These are phyloP conservation scores for Ceraclea dissimilis DNA, from an alignment of 2,888 invertebrate genomes.

Conservation along the genomic window DNA sequence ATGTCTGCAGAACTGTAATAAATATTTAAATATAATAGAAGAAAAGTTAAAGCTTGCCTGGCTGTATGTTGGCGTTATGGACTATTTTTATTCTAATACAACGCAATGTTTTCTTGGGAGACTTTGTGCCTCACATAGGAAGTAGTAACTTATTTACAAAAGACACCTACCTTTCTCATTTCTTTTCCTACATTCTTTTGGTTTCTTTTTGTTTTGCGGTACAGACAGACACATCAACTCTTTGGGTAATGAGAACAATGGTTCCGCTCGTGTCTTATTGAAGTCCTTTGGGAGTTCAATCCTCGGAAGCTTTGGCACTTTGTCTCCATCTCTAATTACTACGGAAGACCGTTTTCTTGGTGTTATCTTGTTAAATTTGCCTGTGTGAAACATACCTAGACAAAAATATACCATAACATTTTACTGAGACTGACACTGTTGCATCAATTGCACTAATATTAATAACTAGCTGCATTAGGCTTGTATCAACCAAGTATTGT, in stretches of 20 bases:
- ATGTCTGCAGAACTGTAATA: constrained; percentile 52
- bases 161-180: constrained; percentile 5
- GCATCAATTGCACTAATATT: too few species aligned
- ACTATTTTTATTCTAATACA: too few species aligned
- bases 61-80: too few species aligned
- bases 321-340: constrained; percentile 44
- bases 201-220: constrained; percentile 26
- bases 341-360: constrained; percentile 26
- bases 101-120: too few species aligned
- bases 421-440: too few species aligned
- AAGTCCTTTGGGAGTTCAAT: constrained; percentile 50
- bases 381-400: constrained; percentile 23
- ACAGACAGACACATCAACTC: constrained; percentile 41
- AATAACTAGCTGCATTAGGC: too few species aligned
- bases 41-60: too few species aligned
- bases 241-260: constrained; percentile 56
- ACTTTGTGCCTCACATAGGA: too few species aligned
- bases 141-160: neutral
- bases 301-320: constrained; percentile 49
- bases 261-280: constrained; percentile 44
- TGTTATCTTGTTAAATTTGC: constrained; percentile 27
- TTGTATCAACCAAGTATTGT: too few species aligned
- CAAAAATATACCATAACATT: neutral
- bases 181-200: constrained; percentile 28
- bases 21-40: too few species aligned